phyloP scores from a whole-genome alignment of 2,113 vertebrate species.

The Hassar affinis region DNA sequence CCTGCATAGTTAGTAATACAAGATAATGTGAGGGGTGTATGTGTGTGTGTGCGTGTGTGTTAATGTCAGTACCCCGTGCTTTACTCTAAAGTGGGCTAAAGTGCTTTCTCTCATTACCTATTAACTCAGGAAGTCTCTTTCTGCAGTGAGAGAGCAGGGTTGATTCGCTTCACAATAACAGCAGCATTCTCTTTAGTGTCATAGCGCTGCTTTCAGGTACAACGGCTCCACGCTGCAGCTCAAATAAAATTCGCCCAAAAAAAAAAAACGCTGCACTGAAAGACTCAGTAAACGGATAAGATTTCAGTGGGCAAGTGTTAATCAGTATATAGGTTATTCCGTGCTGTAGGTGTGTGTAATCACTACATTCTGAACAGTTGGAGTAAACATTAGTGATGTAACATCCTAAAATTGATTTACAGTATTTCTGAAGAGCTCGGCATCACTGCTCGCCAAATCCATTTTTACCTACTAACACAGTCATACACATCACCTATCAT shows the following conservation, averaged over 20 bases:
- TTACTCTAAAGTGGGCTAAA: slow-evolving; percentile 50
- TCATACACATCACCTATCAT: neutral
- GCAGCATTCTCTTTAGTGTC: slow-evolving; percentile 12
- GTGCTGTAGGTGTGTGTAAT: neutral
- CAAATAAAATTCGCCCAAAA: neutral
- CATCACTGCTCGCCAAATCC: slow-evolving; percentile 35
- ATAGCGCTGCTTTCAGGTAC: neutral
- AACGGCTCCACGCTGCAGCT: neutral
- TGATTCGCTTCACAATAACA: slow-evolving; percentile 11
- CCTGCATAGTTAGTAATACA: neutral
- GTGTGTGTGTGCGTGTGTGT: slow-evolving; percentile 26
- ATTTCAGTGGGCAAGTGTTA: neutral
- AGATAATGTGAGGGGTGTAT: neutral
- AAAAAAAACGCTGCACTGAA: neutral
- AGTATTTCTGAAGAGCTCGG: neutral
- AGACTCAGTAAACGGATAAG: neutral
- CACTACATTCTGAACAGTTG: neutral
- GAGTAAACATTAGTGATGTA: neutral
- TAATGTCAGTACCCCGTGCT: slow-evolving; percentile 42
- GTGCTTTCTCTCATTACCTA: slow-evolving; percentile 56
- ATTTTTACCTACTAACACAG: neutral
- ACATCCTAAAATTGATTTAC: neutral
- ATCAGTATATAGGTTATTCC: neutral
- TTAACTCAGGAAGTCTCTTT: slow-evolving; percentile 53
- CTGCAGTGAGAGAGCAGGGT: slow-evolving; percentile 24